phyloP scores from a whole-genome alignment of 2,797 vertebrate genomes.

The Pseudochromis fuscus region DNA sequence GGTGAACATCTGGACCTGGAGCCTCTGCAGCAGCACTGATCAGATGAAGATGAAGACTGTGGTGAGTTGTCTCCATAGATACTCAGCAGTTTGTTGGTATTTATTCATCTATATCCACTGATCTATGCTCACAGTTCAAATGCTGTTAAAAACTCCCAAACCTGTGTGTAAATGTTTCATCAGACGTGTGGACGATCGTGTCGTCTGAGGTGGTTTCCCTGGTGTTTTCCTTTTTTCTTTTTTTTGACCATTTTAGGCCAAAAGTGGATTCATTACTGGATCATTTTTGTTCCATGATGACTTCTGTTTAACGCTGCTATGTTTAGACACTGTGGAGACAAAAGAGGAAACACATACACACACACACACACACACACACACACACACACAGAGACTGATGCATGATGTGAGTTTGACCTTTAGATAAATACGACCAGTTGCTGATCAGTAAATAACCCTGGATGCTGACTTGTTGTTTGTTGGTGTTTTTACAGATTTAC shows the following conservation, averaged over 20 bases:
- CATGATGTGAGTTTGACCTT: constrained; percentile 37
- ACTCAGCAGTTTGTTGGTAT: background rate
- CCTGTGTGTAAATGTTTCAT: background rate
- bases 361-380: background rate
- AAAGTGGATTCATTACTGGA: constrained; percentile 19
- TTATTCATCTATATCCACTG: background rate
- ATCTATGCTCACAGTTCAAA: background rate
- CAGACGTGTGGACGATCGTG: background rate
- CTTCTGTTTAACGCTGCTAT: background rate
- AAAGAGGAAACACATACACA: constrained; percentile 36
- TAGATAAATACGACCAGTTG: constrained; percentile 10
- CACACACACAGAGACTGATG: background rate
- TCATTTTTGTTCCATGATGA: constrained; percentile 29
- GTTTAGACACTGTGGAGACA: constrained; percentile 29
- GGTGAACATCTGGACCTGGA: constrained; percentile 19
- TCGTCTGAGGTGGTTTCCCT: background rate
- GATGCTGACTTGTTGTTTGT: background rate
- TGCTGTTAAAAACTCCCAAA: background rate
- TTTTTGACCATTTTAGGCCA: constrained; percentile 23
- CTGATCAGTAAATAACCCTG: constrained; percentile 2
- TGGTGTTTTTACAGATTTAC: too few species aligned
- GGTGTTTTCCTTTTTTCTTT: background rate
- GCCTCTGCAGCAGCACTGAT: background rate
- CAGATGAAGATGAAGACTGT: background rate
- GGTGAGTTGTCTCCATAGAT: background rate